Percentiles rank a stretch among this genome's conserved stretches.
Conservation (phyloP, 2,113 vertebrate genomes). For the Struthidea cinerea region DNA sequence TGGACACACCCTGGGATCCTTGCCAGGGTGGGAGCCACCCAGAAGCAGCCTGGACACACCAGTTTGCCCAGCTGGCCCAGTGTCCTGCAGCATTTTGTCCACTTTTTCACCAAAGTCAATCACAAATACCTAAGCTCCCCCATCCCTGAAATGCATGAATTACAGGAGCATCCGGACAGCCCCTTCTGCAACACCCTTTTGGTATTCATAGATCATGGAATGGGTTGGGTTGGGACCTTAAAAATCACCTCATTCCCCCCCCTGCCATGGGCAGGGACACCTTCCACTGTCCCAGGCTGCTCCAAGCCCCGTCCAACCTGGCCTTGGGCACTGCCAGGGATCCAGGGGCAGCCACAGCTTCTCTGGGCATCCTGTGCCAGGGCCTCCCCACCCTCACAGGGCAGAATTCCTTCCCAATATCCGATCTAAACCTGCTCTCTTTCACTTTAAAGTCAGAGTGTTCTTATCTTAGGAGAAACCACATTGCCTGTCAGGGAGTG, state of each 20-base stretch:
- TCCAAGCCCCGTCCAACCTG: fast-evolving
- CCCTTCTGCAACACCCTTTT: not conserved
- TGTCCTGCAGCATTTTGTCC: not conserved
- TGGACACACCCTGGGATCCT: not conserved
- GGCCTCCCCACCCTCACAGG: not conserved
- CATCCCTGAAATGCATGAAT: not conserved
- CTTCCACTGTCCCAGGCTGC: not conserved
- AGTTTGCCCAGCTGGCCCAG: not conserved
- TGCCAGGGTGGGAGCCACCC: not conserved
- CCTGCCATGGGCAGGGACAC: not conserved
- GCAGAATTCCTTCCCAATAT: not conserved
- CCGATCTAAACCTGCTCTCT: not conserved
- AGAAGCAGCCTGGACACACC: not conserved
- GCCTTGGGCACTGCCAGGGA: not conserved
- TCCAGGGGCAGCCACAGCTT: not conserved
- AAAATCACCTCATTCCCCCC: not conserved
- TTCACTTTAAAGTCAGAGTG: not conserved
- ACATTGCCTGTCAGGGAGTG: not conserved
- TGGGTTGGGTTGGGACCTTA: not conserved
- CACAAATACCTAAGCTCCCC: too few relatives aligned
- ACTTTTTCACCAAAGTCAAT: not conserved
- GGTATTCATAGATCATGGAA: not conserved
- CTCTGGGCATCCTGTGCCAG: not conserved
- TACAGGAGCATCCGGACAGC: not conserved
- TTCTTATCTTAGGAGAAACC: not conserved